Evolutionary conservation across 2,888 invertebrate species (phyloP).

Genomic region (Reticulitermes lucifugus): DNA sequence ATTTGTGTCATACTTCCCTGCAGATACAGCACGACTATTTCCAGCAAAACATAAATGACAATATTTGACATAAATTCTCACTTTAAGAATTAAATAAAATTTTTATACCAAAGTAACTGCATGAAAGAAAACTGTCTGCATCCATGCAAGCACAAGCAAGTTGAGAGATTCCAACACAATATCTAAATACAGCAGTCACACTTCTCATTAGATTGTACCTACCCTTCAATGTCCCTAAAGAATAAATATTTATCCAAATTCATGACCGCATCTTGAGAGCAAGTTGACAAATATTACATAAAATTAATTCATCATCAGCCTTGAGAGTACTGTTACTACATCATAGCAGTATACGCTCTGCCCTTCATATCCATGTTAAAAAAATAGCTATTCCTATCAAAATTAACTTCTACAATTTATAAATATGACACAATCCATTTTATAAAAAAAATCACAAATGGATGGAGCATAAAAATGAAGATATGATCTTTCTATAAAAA

Average conservation of each 20-base stretch:
- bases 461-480: constrained; percentile 24
- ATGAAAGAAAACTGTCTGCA: too few relatives aligned
- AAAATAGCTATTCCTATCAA: constrained; percentile 32
- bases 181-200: background rate
- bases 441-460: constrained; percentile 34
- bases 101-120: too few relatives aligned
- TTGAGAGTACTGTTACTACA: background rate
- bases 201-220: background rate
- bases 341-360: background rate
- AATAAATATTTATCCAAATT: background rate
- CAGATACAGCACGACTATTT: too few relatives aligned
- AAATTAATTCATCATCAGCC: background rate
- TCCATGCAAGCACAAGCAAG: too few relatives aligned
- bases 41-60: too few relatives aligned
- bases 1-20: too few relatives aligned
- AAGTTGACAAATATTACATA: background rate
- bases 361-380: background rate
- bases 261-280: background rate
- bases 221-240: background rate
- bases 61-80: too few relatives aligned
- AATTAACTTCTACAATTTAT: background rate
- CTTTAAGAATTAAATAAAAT: too few relatives aligned
- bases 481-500: background rate
- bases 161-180: background rate
- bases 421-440: constrained; percentile 32